These are phyloP conservation scores for Subanguina moxae DNA, from an alignment of 1,140 invertebrate genomes.

Conservation along the genomic window DNA sequence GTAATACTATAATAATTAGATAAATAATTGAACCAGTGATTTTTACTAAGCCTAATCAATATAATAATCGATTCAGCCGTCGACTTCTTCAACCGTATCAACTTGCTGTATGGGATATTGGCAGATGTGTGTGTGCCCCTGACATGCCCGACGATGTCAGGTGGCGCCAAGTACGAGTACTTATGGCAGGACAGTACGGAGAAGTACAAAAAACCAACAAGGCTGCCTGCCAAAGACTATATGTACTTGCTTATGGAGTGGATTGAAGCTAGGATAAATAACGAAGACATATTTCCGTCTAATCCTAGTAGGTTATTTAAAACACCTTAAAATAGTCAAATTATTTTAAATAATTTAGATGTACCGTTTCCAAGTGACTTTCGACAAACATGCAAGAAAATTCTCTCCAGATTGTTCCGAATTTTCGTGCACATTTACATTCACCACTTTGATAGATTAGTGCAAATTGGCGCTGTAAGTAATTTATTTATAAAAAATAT, in stretches of 20 bases:
- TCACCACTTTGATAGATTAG: constrained; percentile 86
- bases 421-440: constrained; percentile 96
- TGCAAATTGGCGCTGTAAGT: constrained; percentile 76
- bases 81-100: constrained; percentile 92
- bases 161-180: constrained; percentile 79
- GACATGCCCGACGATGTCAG: constrained; percentile 85
- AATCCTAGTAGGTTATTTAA: constrained; percentile 66
- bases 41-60: constrained; percentile 19
- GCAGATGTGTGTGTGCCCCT: constrained; percentile 79
- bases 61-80: too few species aligned
- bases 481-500: background rate
- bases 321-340: too few species aligned
- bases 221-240: constrained; percentile 80
- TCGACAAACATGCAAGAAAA: constrained; percentile 75
- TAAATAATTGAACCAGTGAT: background rate
- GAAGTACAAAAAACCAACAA: constrained; percentile 80
- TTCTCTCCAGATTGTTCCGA: constrained; percentile 81
- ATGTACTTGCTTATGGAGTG: constrained; percentile 85
- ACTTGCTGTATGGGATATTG: constrained; percentile 81
- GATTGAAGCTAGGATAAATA: constrained; percentile 87
- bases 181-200: constrained; percentile 80
- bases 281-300: constrained; percentile 79
- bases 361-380: constrained; percentile 85
- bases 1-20: background rate
- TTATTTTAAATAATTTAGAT: constrained; percentile 63